Conservation (phyloP, 2,797 vertebrate genomes). For the Oreonectes daqikongensis region DNA sequence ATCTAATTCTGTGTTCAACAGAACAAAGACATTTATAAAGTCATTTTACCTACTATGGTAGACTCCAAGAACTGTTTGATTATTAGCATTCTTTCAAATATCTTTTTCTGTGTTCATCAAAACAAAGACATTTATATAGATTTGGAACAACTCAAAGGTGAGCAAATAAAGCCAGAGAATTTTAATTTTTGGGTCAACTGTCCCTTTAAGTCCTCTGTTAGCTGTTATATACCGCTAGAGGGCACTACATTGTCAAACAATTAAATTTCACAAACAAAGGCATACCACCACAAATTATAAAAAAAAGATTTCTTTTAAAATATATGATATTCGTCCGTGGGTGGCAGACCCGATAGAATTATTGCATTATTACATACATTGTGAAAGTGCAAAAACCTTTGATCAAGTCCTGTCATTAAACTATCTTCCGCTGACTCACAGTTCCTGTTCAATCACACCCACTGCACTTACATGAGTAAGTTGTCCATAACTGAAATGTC, state of each 20-base stretch:
- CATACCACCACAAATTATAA: neutral
- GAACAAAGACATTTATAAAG: too few species aligned
- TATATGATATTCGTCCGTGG: neutral
- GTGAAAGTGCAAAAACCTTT: neutral
- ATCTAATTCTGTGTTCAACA: too few species aligned
- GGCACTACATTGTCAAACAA: slow-evolving; percentile 21
- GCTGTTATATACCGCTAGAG: slow-evolving; percentile 32
- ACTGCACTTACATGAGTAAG: slow-evolving; percentile 34
- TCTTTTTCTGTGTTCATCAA: too few species aligned
- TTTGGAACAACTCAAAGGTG: too few species aligned
- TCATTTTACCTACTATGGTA: too few species aligned
- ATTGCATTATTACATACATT: neutral
- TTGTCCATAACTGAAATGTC: slow-evolving; percentile 38
- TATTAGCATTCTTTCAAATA: too few species aligned
- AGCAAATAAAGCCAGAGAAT: too few species aligned
- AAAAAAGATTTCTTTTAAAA: neutral
- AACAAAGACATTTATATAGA: too few species aligned
- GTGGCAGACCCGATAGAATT: neutral
- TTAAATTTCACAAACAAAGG: neutral
- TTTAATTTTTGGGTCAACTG: too few species aligned
- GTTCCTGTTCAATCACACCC: slow-evolving; percentile 3
- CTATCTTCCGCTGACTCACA: slow-evolving; percentile 10
- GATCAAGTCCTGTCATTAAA: neutral
- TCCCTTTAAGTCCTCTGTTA: neutral
- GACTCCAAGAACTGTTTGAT: too few species aligned